These are phyloP conservation scores for Cecidostiba fungosa DNA, from an alignment of 2,888 invertebrate genomes.

Conservation along the genomic window DNA sequence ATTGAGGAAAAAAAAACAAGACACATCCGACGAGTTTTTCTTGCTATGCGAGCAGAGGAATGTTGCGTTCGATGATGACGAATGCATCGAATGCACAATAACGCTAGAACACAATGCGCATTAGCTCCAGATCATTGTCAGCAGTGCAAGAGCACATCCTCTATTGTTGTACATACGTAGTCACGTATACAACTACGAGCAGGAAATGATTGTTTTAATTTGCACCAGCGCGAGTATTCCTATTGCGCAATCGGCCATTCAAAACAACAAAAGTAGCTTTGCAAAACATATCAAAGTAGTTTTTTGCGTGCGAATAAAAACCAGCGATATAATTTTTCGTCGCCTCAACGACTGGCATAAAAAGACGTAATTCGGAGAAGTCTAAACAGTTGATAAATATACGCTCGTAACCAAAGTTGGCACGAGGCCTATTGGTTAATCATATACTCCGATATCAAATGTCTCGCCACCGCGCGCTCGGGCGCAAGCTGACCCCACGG, in stretches of 20 bases:
- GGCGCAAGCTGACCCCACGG: slow-evolving; percentile 29
- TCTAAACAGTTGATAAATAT: slow-evolving; percentile 56
- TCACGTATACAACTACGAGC: neutral
- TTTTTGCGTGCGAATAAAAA: neutral
- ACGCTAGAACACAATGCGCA: neutral
- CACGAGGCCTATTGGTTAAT: slow-evolving; percentile 59
- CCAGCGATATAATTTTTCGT: neutral
- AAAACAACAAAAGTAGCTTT: neutral
- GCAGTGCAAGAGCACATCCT: neutral
- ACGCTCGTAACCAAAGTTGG: slow-evolving; percentile 42
- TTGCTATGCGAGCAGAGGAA: neutral
- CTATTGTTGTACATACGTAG: slow-evolving; percentile 25
- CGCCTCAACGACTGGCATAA: neutral
- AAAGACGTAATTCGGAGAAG: slow-evolving; percentile 36
- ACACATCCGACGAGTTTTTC: neutral
- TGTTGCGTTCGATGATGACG: slow-evolving; percentile 7
- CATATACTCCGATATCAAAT: slow-evolving; percentile 53
- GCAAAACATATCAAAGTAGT: neutral
- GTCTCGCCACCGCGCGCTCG: slow-evolving; percentile 17
- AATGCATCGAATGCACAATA: neutral
- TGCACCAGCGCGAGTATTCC: neutral
- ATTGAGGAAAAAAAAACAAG: neutral
- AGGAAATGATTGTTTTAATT: slow-evolving; percentile 12
- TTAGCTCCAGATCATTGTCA: slow-evolving; percentile 1
- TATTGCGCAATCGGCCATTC: neutral